These are phyloP conservation scores for Rambutsinella grinnellia DNA, from an alignment of 2,888 invertebrate species.

Conservation along the genomic window DNA sequence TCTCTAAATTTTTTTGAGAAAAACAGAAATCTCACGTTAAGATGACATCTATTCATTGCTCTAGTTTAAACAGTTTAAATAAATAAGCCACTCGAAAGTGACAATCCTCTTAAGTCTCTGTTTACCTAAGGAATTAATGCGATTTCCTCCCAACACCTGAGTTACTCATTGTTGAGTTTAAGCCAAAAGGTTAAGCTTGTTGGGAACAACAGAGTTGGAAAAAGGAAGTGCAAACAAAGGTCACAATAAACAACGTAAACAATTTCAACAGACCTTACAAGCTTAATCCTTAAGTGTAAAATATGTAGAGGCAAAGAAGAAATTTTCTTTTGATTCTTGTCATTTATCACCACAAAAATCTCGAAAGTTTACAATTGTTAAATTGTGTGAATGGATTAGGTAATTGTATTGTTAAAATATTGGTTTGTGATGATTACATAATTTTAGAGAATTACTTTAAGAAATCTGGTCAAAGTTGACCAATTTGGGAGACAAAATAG, in stretches of 20 bases:
- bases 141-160: slow-evolving; percentile 47
- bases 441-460: too few relatives aligned
- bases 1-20: too few relatives aligned
- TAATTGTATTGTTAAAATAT: too few relatives aligned
- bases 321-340: too few relatives aligned
- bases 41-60: background rate
- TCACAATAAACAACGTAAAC: slow-evolving; percentile 42
- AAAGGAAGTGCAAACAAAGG: slow-evolving; percentile 47
- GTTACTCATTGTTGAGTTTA: slow-evolving; percentile 21
- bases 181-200: slow-evolving; percentile 40
- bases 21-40: too few relatives aligned
- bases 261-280: slow-evolving; percentile 46
- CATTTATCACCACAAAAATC: too few relatives aligned
- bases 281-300: slow-evolving; percentile 19
- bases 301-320: slow-evolving; percentile 1
- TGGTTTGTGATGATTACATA: too few relatives aligned
- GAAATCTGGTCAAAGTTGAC: too few relatives aligned
- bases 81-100: slow-evolving; percentile 42
- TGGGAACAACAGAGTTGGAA: slow-evolving; percentile 12
- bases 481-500: too few relatives aligned
- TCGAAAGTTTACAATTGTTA: too few relatives aligned
- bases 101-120: slow-evolving; percentile 23
- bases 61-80: slow-evolving; percentile 3
- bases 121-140: slow-evolving; percentile 45
- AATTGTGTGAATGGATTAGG: too few relatives aligned